phyloP scores from a whole-genome alignment of 2,113 vertebrate species.

The Coracopsis vasa region DNA sequence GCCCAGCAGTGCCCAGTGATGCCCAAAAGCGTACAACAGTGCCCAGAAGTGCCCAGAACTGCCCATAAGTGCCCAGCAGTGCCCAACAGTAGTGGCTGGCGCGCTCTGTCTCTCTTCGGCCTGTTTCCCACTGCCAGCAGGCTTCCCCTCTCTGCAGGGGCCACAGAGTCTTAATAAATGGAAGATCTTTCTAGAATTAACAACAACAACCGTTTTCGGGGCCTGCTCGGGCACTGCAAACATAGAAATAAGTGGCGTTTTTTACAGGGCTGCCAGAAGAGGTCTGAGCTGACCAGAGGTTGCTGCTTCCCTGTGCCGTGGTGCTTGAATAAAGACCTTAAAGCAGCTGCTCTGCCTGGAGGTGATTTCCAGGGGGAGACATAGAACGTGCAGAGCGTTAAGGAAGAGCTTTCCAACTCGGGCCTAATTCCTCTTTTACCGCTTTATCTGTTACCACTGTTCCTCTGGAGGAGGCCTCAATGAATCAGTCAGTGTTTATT shows the following conservation, averaged over 20 bases:
- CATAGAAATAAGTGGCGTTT: accelerated
- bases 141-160: background rate
- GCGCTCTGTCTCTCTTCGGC: accelerated
- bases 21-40: no score
- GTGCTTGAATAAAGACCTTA: accelerated
- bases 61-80: no score
- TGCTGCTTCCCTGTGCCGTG: accelerated
- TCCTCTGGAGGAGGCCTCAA: background rate
- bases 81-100: accelerated
- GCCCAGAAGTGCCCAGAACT: no score
- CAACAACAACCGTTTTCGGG: accelerated
- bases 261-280: accelerated
- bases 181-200: background rate
- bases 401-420: background rate
- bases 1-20: no score
- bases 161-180: background rate
- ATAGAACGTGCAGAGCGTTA: accelerated
- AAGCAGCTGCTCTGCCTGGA: accelerated
- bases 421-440: background rate
- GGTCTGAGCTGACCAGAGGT: accelerated
- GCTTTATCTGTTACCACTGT: background rate
- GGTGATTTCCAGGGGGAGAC: accelerated
- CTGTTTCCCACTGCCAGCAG: background rate
- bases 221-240: accelerated
- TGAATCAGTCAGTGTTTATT: background rate